A percentile compares a stretch with the other conserved stretches of the same genome.
These are phyloP conservation scores for Takifugu ocellatus DNA, from an alignment of 2,797 vertebrate genomes.

Conservation along the genomic window DNA sequence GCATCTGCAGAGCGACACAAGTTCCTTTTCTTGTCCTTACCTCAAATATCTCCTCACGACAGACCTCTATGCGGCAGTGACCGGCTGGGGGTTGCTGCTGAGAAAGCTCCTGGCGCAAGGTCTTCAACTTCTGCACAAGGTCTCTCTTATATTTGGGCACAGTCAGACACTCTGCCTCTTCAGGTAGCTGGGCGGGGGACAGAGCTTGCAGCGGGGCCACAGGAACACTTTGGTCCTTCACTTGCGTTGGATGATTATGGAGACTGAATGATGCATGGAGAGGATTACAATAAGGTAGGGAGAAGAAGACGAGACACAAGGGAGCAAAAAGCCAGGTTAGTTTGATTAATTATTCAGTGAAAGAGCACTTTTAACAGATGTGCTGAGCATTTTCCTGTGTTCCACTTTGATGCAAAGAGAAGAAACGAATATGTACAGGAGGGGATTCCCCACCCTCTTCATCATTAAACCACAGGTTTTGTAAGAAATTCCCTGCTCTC, in stretches of 20 bases:
- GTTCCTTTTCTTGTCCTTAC: slow-evolving; percentile 60
- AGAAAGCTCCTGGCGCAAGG: slow-evolving; percentile 92
- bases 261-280: not conserved
- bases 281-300: not conserved
- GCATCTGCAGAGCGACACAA: not conserved
- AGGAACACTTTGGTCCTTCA: slow-evolving; percentile 80
- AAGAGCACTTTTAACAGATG: not conserved
- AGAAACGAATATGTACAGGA: slow-evolving; percentile 16
- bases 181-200: slow-evolving; percentile 84
- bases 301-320: not conserved
- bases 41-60: slow-evolving; percentile 99
- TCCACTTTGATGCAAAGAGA: slow-evolving; percentile 9
- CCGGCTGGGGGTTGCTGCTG: slow-evolving; percentile 97
- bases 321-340: slow-evolving; percentile 9
- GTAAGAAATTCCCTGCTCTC: slow-evolving; percentile 41
- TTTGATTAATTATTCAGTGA: slow-evolving; percentile 1
- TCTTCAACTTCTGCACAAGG: slow-evolving; percentile 97
- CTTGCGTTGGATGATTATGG: slow-evolving; percentile 81
- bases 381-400: not conserved
- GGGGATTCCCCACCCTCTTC: slow-evolving; percentile 40
- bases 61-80: slow-evolving; percentile 97
- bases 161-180: slow-evolving; percentile 90
- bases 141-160: slow-evolving; percentile 95
- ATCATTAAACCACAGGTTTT: slow-evolving; percentile 37
- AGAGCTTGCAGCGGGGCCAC: slow-evolving; percentile 78